Evolutionary conservation across 1,140 invertebrate genomes (phyloP), one percentile per base, ranked within the genome.

Genomic region (Drosophila neocordata): DNA sequence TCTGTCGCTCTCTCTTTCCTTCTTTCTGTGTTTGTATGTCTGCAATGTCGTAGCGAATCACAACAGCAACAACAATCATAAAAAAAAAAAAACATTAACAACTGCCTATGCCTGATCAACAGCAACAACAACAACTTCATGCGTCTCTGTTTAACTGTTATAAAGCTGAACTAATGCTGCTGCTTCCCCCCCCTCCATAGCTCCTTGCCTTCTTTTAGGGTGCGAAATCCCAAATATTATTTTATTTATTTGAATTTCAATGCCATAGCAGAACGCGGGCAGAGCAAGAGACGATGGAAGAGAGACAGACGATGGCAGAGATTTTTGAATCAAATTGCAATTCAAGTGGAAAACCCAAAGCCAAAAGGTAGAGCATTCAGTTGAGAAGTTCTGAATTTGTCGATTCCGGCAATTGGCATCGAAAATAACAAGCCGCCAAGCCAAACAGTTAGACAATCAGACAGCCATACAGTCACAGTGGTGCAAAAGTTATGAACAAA

Each of bases 201-300:
- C n/a, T n/a, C 73, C 60, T 44, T 63, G 57, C 44, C 18, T 53
- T 35, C 75, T 65, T 75, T 90, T 90, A 82, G 88, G 83, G 88
- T 90, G 88, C 89, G 70, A 90, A 89, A 77, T 79, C 60, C 73
- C 80, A 88, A 90, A 90, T 90, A 90, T 90, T 90, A 90, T 88
- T 90, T 85, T 90, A 90, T 90, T 90, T 90, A 90, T 90, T 88
- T 79, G 75, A 90, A 85, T 84, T 69, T 81, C 71, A 90, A 90
- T 82, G 69, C 59, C 9, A 31, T 35, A 13, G 11, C 9, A 44
- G 24, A 15, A 27, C 55, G 60, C 38, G 44, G 22, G 31, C n/a
- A 38, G n/a, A 27, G 12, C 12, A n/a, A 34, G 13, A 11, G n/a
- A 38, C 22, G 48, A 1, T 1, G 6, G 20, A 58, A 34, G 18